These are phyloP conservation scores for Microcebus tavaratra DNA, from an alignment of 2,113 vertebrate species.

Conservation along the genomic window DNA sequence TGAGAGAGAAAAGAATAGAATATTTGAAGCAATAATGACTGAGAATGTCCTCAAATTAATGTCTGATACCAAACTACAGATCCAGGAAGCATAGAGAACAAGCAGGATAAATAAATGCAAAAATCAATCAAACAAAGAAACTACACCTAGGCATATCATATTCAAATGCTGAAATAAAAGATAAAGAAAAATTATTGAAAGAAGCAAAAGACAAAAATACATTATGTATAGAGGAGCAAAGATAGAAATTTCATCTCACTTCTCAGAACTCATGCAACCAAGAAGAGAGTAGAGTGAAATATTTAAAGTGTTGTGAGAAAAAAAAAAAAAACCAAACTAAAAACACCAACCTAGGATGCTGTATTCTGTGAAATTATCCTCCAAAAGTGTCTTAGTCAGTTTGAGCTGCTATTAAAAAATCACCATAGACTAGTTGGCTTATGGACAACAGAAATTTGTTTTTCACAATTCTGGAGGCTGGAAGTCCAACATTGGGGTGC, in stretches of 20 bases:
- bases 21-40: neutral
- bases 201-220: neutral
- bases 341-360: neutral
- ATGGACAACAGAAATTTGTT: neutral
- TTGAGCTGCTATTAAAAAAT: neutral
- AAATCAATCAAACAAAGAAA: neutral
- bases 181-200: neutral
- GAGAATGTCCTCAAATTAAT: neutral
- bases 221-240: neutral
- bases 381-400: neutral
- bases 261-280: neutral
- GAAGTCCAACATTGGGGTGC: neutral
- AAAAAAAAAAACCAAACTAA: neutral
- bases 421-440: neutral
- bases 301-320: neutral
- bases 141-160: neutral
- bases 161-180: neutral
- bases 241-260: neutral
- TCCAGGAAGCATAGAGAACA: neutral
- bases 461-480: neutral
- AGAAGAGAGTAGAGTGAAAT: conserved; percentile 12
- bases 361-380: neutral
- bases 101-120: neutral
- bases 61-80: neutral
- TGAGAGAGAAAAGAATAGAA: neutral